Evolutionary conservation across 2,888 invertebrate species (phyloP).

Genomic region (Troglohyphantes excavatus): DNA sequence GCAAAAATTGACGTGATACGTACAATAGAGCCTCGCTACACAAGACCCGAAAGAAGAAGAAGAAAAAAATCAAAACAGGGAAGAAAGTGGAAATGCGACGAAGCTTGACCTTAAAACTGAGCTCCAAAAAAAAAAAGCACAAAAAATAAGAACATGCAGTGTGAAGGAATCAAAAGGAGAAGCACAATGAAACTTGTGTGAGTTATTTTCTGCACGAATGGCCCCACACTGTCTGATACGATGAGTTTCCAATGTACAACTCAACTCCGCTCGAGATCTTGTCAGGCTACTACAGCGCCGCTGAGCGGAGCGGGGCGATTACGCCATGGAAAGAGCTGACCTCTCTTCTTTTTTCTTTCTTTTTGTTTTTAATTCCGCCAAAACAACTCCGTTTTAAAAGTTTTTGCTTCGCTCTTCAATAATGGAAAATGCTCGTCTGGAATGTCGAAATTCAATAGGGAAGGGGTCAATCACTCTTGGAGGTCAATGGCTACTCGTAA

Average conservation of each 20-base stretch:
- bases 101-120: conserved; percentile 70
- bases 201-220: conserved; percentile 75
- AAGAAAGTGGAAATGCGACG: conserved; percentile 67
- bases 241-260: conserved; percentile 47
- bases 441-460: conserved; percentile 22
- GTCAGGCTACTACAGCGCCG: conserved; percentile 9
- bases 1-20: conserved; percentile 25
- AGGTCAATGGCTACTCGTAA: conserved; percentile 33
- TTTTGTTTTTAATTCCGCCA: conserved; percentile 13
- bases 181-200: conserved; percentile 57
- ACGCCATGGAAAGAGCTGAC: conserved; percentile 13
- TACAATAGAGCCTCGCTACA: conserved; percentile 53
- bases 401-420: conserved; percentile 13
- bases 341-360: conserved; percentile 16
- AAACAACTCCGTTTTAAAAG: conserved; percentile 45
- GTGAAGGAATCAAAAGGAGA: conserved; percentile 25
- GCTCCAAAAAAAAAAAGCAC: conserved; percentile 44
- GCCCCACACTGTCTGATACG: conserved; percentile 42
- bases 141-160: conserved; percentile 28
- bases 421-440: conserved; percentile 26
- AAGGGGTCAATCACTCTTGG: conserved; percentile 21
- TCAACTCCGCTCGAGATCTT: conserved; percentile 33
- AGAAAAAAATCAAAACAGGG: conserved; percentile 25
- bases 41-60: background rate
- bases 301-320: background rate